A percentile compares a stretch with the other conserved stretches of the same genome.
These are phyloP conservation scores for Athetis lepigone DNA, from an alignment of 2,888 invertebrate species.

Conservation along the genomic window DNA sequence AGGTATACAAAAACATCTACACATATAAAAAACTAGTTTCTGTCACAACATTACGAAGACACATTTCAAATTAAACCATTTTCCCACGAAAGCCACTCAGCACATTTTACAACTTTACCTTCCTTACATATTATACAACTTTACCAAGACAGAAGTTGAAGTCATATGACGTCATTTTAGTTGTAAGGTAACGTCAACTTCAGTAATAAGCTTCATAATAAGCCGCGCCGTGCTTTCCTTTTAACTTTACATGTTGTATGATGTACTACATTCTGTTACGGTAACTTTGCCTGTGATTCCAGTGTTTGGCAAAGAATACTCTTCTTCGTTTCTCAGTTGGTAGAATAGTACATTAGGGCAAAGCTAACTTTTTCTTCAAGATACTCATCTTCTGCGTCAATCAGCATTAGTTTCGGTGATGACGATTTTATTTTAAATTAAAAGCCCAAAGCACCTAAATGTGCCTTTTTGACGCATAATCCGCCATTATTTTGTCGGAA, in stretches of 20 bases:
- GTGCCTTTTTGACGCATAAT: too few relatives aligned
- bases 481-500: too few relatives aligned
- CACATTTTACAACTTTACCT: constrained; percentile 14
- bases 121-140: constrained; percentile 28
- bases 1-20: too few relatives aligned
- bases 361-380: too few relatives aligned
- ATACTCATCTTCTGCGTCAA: too few relatives aligned
- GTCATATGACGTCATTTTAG: constrained; percentile 37
- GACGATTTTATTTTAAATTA: too few relatives aligned
- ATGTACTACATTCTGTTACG: constrained; percentile 22
- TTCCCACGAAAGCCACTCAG: constrained; percentile 8
- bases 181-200: constrained; percentile 50
- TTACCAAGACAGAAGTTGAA: constrained; percentile 38
- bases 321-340: neutral
- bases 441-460: too few relatives aligned
- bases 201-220: constrained; percentile 50
- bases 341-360: too few relatives aligned
- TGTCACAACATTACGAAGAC: constrained; percentile 1
- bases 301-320: constrained; percentile 11
- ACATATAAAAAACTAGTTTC: too few relatives aligned
- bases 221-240: constrained; percentile 32
- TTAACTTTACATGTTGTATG: constrained; percentile 33
- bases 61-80: constrained; percentile 8
- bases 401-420: too few relatives aligned
- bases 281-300: constrained; percentile 11